phyloP scores from a whole-genome alignment of 2,113 vertebrate species.

The Proteles cristata region DNA sequence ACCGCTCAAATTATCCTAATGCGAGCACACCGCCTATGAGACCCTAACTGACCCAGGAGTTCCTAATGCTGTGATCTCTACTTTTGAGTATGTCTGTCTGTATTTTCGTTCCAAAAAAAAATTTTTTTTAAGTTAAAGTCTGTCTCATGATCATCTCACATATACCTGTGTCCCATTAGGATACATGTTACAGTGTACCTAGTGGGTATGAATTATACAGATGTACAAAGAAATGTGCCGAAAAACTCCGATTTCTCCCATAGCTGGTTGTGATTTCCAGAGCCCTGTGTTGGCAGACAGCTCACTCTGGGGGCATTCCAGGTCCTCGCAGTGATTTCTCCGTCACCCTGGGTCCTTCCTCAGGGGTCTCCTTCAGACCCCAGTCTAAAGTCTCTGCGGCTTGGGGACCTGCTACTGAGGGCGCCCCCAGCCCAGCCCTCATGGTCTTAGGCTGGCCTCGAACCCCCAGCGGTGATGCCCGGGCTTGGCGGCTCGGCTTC shows the following conservation, averaged over 20 bases:
- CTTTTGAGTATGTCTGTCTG: background rate
- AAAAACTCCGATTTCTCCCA: background rate
- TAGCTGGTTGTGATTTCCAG: background rate
- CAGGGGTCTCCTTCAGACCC: background rate
- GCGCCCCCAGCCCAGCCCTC: rapidly evolving
- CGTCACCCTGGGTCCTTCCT: background rate
- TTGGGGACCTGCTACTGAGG: background rate
- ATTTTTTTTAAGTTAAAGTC: background rate
- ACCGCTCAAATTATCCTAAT: background rate
- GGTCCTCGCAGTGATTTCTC: background rate
- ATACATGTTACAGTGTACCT: background rate
- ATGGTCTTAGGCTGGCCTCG: background rate
- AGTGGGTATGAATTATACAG: background rate
- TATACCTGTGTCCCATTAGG: background rate
- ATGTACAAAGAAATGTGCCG: too few species aligned
- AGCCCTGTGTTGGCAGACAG: background rate
- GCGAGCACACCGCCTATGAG: background rate
- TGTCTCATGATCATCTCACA: background rate
- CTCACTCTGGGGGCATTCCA: background rate
- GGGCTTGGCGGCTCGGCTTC: too few species aligned
- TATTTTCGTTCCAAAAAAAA: background rate
- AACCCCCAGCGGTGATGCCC: background rate
- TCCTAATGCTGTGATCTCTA: background rate
- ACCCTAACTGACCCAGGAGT: background rate
- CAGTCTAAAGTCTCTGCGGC: background rate